A percentile compares a stretch with the other conserved stretches of the same genome.
phyloP scores from a whole-genome alignment of 2,797 vertebrate species.

The Gallinago solitaria region DNA sequence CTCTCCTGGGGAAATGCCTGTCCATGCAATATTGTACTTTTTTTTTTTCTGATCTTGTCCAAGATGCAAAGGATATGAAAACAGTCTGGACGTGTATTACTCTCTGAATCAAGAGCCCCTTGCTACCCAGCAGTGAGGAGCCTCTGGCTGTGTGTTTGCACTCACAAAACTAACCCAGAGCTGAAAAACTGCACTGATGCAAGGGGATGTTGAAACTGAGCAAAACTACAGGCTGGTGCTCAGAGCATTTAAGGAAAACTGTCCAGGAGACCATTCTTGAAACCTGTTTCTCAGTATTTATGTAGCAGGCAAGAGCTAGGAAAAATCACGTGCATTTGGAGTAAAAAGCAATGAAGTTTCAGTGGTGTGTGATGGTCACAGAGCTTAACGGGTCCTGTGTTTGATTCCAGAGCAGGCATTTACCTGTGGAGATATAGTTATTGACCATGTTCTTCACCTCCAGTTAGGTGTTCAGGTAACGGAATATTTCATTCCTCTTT shows the following conservation, averaged over 20 bases:
- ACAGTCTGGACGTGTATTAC: accelerated
- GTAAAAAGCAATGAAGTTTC: not conserved
- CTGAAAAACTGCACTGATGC: not conserved
- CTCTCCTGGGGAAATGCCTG: not conserved
- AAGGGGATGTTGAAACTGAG: not conserved
- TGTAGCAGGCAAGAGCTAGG: not conserved
- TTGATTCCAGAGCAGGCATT: not conserved
- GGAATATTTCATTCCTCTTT: not conserved
- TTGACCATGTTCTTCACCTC: not conserved
- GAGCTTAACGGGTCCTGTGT: not conserved
- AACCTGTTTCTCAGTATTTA: not conserved
- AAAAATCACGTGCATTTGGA: not conserved
- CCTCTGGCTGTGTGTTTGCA: not conserved
- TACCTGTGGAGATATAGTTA: not conserved
- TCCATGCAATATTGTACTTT: not conserved
- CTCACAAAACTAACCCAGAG: not conserved
- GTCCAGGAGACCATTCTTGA: not conserved
- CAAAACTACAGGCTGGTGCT: not conserved
- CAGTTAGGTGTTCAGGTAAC: not conserved
- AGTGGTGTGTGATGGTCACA: not conserved
- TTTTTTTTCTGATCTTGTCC: not conserved
- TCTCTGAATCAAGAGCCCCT: not conserved
- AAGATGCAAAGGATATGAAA: not conserved
- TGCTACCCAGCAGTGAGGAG: not conserved
- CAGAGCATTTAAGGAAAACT: not conserved